Evolutionary conservation across 2,888 invertebrate species (phyloP), one percentile per base, ranked within the genome.

Genomic region (Melanchra persicariae): DNA sequence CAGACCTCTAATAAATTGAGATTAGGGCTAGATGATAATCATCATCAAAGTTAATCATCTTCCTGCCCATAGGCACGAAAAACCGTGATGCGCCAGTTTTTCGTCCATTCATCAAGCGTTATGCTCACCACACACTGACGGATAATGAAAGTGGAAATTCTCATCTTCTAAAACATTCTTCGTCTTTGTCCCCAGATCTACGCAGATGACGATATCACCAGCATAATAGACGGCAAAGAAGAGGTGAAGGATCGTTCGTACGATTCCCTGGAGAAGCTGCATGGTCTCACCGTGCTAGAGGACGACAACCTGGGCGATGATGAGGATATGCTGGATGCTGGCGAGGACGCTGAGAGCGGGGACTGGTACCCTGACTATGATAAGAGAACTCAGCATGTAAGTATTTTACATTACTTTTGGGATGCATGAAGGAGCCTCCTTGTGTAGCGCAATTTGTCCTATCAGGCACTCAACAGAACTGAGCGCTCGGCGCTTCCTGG

Each of bases 311-410:
- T 91, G 22, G 91, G 88, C 0, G 93, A 93, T 51, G 95, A 95
- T 47, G 93, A 93, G 59, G 94, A 94, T 68, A 79, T 90, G 73
- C 87, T 92, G 51, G 93, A 93, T 12, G 87, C 89, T 7, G 92
- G 82, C 0, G 79, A 79, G 43, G 79, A 79, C 19, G 64, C 89
- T 1, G 95, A 96, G 82, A 95, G 94, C 77, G 94, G 95, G 6
- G 93, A 94, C 87, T 93, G 93, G 91, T 95, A 93, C 78, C 90
- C 90, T 7, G 94, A 95, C 49, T 95, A 95, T 63, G 93, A 94
- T 75, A 90, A 85, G 65, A 89, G 92, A 70, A 87, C 91, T 47
- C 89, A 92, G 40, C 93, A 92, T 90, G 94, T 95, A 73, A 77
- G 73, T 71, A 26, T 34, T 7, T 34, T 34, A 30, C n/a, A n/a